Evolutionary conservation across 2,797 vertebrate species (phyloP).

Genomic region (Sebastes jordani): DNA sequence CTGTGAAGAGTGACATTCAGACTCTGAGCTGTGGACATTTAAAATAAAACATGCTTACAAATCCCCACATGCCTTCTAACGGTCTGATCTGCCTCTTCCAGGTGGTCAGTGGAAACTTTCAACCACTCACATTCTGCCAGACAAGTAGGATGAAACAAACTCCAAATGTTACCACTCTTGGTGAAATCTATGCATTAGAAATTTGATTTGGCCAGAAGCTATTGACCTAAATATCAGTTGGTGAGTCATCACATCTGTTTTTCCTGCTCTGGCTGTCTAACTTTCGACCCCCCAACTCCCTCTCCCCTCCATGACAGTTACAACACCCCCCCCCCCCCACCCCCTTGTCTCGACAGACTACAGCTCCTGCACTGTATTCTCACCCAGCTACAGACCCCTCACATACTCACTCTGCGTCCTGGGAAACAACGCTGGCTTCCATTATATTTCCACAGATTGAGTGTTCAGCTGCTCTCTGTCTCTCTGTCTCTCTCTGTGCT

Average conservation of each 20-base stretch:
- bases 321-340: no score
- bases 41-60: background rate
- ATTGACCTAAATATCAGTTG: constrained; percentile 62
- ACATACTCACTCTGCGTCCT: constrained; percentile 66
- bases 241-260: constrained; percentile 77
- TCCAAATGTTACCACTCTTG: background rate
- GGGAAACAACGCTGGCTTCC: constrained; percentile 60
- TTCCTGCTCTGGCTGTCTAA: constrained; percentile 54
- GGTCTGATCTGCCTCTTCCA: background rate
- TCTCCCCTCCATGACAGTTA: background rate
- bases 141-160: background rate
- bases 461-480: constrained; percentile 16
- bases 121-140: background rate
- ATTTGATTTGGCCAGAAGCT: background rate
- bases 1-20: background rate
- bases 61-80: background rate
- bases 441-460: constrained; percentile 54
- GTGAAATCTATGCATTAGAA: background rate
- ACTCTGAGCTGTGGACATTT: background rate
- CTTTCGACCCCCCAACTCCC: constrained; percentile 15
- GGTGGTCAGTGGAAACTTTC: background rate
- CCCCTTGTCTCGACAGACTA: background rate
- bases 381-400: background rate
- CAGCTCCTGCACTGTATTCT: background rate
- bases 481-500: constrained; percentile 23